Percentiles rank a stretch among this genome's conserved stretches.
These are phyloP conservation scores for Magallana gigas DNA, from an alignment of 1,140 invertebrate genomes.

Conservation along the genomic window DNA sequence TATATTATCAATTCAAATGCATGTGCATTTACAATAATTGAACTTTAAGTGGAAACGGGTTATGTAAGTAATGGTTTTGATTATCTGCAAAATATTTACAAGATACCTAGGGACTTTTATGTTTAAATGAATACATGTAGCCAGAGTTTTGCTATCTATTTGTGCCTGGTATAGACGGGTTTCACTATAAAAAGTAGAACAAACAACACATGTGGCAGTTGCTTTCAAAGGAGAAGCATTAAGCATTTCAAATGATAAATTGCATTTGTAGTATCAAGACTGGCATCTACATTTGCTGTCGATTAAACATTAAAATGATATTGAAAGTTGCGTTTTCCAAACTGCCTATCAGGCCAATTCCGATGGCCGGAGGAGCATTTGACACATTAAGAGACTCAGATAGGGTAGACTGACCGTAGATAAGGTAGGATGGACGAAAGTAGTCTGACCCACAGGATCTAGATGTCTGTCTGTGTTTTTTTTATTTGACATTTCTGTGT, in stretches of 20 bases:
- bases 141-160: no score
- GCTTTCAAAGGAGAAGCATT: background rate
- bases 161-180: no score
- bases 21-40: no score
- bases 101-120: no score
- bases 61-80: no score
- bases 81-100: no score
- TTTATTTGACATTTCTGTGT: background rate
- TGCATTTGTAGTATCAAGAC: background rate
- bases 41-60: no score
- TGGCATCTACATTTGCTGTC: background rate
- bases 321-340: slow-evolving; percentile 12
- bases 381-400: background rate
- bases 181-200: no score
- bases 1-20: no score
- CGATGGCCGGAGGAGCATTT: background rate
- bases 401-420: background rate
- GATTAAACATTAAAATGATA: slow-evolving; percentile 27
- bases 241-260: slow-evolving; percentile 1
- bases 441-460: background rate
- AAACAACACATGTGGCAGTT: no score
- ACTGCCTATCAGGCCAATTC: background rate
- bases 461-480: background rate
- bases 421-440: background rate
- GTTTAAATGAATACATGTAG: no score